Base-by-base conservation (phyloP, 2,113 vertebrate genomes). In the Sylvia atricapilla region DNA sequence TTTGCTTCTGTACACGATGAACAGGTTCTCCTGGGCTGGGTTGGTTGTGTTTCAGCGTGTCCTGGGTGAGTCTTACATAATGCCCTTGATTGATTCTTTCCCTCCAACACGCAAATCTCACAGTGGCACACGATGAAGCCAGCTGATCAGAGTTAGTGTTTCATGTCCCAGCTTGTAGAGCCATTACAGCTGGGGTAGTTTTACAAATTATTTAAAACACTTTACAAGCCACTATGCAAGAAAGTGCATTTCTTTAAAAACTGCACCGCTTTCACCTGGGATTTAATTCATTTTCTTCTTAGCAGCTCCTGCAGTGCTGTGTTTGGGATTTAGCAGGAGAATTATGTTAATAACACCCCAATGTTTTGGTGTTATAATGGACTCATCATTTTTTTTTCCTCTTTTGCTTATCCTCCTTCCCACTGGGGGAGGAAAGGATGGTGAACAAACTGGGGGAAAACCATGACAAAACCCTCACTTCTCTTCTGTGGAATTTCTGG, bases 1-100 rank as follows among this genome's bases (percentile, higher is more conserved):
- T 97, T 95, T 90, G 56, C 52, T 52, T 82, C 79, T 33, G 19
- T 85, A 95, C n/a, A 37, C 37, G 89, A 94, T 93, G 59, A 95
- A 46, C 83, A 88, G 64, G 87, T 88, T 94, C 84, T 60, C 52
- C 37, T 56, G 56, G 89, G 59, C 33, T 88, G 63, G 83, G 82
- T 56, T 95, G 60, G 1, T 44, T 91, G 62, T 93, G 87, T 93
- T 80, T 83, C 25, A 22, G 50, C 50, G 0, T 70, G 87, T 78
- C 85, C 77, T 33, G 10, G 41, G 6, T 8, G 33, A 84, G 7
- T 67, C 72, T 90, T 90, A 86, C 14, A 10, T 66, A 87, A 93
- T 10, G 12, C 63, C 27, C 10, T 69, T 33, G 17, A 68, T 3
- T 79, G 22, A 43, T 73, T 87, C 31, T 76, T 82, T 85, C 72